Conservation (phyloP, 1,140 invertebrate species). For the Bombus huntii region DNA sequence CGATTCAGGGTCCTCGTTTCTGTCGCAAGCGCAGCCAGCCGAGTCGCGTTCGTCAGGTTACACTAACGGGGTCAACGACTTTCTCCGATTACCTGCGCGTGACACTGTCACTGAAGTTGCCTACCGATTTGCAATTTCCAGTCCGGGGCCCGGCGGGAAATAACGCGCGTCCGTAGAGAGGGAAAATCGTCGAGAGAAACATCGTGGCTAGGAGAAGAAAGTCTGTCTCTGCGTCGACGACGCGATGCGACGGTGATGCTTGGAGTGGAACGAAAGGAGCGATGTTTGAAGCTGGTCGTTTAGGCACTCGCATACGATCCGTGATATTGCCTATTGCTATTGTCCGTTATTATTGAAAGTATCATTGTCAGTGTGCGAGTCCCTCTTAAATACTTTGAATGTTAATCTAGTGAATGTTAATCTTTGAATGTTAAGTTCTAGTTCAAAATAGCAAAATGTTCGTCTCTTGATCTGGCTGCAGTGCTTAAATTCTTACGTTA, state of each 20-base stretch:
- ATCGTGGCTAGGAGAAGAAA: conserved; percentile 7
- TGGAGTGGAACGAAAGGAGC: background rate
- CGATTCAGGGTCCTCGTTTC: conserved; percentile 56
- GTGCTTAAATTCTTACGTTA: too few species aligned
- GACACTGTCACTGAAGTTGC: conserved; percentile 55
- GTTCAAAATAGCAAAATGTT: too few species aligned
- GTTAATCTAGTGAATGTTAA: too few species aligned
- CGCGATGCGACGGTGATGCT: background rate
- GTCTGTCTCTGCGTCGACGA: background rate
- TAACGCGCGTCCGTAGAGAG: background rate
- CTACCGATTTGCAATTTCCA: conserved; percentile 45
- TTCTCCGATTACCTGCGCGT: conserved; percentile 73
- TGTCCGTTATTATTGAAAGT: background rate
- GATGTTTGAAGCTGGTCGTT: background rate
- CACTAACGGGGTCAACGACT: conserved; percentile 75
- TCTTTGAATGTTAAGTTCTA: too few species aligned
- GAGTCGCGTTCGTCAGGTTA: conserved; percentile 49
- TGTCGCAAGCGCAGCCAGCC: conserved; percentile 57
- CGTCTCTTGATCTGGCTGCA: too few species aligned
- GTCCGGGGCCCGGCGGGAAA: conserved; percentile 1
- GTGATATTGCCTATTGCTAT: background rate
- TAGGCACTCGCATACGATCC: background rate
- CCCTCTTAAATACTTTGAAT: too few species aligned
- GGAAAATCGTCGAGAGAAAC: conserved; percentile 11
- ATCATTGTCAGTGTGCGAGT: background rate